Conservation (phyloP, 2,797 vertebrate species). For the Sternarchorhynchus goeldii region DNA sequence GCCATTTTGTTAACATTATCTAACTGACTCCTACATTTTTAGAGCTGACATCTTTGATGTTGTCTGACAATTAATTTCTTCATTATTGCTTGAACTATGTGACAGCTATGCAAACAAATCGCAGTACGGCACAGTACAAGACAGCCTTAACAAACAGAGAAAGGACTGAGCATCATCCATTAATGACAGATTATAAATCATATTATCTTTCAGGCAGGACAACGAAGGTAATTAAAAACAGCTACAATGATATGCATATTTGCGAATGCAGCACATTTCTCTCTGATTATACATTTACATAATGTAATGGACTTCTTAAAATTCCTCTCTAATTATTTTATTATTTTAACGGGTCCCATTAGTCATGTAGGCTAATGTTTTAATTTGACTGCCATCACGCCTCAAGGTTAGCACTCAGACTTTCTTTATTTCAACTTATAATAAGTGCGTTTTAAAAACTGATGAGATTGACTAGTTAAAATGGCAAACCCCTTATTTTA, state of each 20-base stretch:
- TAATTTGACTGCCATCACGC: conserved; percentile 63
- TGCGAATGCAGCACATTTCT: conserved; percentile 74
- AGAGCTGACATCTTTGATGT: conserved; percentile 69
- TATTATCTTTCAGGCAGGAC: conserved; percentile 78
- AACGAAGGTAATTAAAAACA: conserved; percentile 79
- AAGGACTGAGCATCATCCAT: conserved; percentile 64
- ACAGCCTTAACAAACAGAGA: conserved; percentile 74
- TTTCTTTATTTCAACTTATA: conserved; percentile 37
- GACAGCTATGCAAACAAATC: conserved; percentile 78
- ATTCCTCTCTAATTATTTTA: conserved; percentile 70
- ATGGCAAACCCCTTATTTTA: not conserved
- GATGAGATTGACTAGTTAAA: not conserved
- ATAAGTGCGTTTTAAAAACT: conserved; percentile 8
- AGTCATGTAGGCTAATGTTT: conserved; percentile 72
- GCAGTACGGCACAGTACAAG: conserved; percentile 66
- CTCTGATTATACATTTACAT: conserved; percentile 72
- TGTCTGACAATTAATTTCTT: conserved; percentile 78
- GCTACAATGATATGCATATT: conserved; percentile 75
- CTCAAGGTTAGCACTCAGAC: conserved; percentile 52
- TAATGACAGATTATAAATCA: conserved; percentile 76
- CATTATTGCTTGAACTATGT: conserved; percentile 75
- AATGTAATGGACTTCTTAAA: conserved; percentile 76
- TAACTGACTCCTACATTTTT: conserved; percentile 76
- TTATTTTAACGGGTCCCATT: conserved; percentile 59
- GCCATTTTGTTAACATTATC: conserved; percentile 78